Conservation (phyloP, 2,888 invertebrate genomes). For the Chrysomela aeneicollis region DNA sequence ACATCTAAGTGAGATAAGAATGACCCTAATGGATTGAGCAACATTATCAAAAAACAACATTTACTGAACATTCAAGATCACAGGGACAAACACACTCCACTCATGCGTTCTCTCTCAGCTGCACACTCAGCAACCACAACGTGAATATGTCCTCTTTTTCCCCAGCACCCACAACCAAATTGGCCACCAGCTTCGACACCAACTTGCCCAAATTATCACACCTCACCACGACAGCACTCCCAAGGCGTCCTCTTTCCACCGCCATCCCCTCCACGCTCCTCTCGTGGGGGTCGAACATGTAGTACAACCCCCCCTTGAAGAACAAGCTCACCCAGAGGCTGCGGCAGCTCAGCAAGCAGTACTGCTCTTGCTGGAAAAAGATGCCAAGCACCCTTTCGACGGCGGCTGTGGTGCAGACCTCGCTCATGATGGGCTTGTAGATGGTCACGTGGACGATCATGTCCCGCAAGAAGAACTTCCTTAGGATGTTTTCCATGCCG, state of each 20-base stretch:
- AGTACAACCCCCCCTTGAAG: slow-evolving; percentile 64
- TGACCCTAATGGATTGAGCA: too few species aligned
- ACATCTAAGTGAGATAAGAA: too few species aligned
- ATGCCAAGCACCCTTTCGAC: slow-evolving; percentile 60
- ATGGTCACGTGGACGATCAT: slow-evolving; percentile 56
- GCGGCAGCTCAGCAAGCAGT: slow-evolving; percentile 66
- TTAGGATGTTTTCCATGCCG: slow-evolving; percentile 57
- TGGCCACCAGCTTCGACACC: slow-evolving; percentile 42
- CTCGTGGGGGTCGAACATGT: slow-evolving; percentile 69
- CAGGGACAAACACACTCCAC: neutral
- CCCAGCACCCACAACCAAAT: slow-evolving; percentile 41
- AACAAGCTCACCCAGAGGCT: slow-evolving; percentile 66
- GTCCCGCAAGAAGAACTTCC: slow-evolving; percentile 66
- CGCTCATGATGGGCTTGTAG: slow-evolving; percentile 51
- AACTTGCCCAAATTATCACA: slow-evolving; percentile 43
- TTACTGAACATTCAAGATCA: neutral
- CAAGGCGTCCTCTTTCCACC: slow-evolving; percentile 36
- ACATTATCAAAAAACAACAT: neutral
- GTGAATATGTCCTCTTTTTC: slow-evolving; percentile 35
- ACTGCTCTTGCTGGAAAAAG: slow-evolving; percentile 67
- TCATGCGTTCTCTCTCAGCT: slow-evolving; percentile 12
- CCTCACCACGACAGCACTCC: slow-evolving; percentile 46
- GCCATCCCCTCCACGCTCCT: slow-evolving; percentile 63
- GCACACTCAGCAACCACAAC: slow-evolving; percentile 44
- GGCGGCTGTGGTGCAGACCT: slow-evolving; percentile 42